A percentile compares a stretch with the other conserved stretches of the same genome.
These are phyloP conservation scores for Anthoptus insignis DNA, from an alignment of 2,888 invertebrate species.

Conservation along the genomic window DNA sequence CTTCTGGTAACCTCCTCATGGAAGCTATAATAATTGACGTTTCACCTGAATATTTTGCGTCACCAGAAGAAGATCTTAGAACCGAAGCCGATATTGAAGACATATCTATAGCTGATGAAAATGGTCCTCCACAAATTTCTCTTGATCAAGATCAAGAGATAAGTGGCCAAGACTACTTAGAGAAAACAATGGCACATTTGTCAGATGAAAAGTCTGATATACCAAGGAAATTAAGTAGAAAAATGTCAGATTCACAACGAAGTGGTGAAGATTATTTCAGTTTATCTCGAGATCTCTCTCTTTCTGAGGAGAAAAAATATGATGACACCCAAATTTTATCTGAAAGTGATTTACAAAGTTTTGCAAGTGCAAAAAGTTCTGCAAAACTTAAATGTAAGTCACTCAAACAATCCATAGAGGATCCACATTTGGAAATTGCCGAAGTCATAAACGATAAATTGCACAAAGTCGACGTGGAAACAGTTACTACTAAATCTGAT, in stretches of 20 bases:
- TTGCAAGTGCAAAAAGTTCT: conserved; percentile 89
- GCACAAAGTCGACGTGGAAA: conserved; percentile 65
- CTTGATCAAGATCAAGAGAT: conserved; percentile 79
- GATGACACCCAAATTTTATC: conserved; percentile 86
- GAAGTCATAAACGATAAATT: conserved; percentile 67
- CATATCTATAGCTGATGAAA: conserved; percentile 93
- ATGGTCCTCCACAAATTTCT: conserved; percentile 73
- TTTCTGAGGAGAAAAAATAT: conserved; percentile 87
- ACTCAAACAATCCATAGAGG: conserved; percentile 60
- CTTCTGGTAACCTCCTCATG: conserved; percentile 96
- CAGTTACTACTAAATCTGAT: conserved; percentile 51
- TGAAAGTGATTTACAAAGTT: conserved; percentile 89
- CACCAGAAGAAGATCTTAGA: conserved; percentile 93
- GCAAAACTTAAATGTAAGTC: conserved; percentile 75
- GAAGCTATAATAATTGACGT: conserved; percentile 97
- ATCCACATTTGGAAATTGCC: conserved; percentile 61
- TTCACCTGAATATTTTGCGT: conserved; percentile 93
- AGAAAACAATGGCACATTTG: conserved; percentile 75
- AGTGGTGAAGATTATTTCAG: conserved; percentile 89
- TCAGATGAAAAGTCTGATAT: conserved; percentile 85
- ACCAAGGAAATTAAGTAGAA: conserved; percentile 87
- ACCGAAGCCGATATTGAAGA: conserved; percentile 96
- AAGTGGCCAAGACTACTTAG: conserved; percentile 85
- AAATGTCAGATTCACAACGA: conserved; percentile 88
- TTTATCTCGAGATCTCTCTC: conserved; percentile 87